These are phyloP conservation scores for Nyctibius bracteatus DNA, from an alignment of 2,113 vertebrate genomes.

Conservation along the genomic window DNA sequence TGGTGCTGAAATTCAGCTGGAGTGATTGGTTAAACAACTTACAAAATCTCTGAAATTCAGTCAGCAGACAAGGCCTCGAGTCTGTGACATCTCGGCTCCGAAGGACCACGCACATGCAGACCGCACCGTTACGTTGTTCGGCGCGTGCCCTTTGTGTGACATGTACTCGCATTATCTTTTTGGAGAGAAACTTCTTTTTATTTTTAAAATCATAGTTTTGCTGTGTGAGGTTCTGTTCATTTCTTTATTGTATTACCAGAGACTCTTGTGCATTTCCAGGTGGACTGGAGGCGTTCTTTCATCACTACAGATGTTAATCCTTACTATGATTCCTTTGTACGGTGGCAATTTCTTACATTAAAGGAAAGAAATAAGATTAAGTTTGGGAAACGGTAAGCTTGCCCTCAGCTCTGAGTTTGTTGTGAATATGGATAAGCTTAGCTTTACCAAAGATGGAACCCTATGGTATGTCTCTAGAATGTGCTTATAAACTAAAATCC, in stretches of 20 bases:
- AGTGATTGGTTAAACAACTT: background rate
- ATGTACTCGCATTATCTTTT: rapidly evolving
- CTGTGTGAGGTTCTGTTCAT: background rate
- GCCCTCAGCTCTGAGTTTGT: background rate
- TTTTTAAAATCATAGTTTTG: background rate
- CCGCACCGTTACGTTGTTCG: background rate
- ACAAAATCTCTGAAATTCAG: background rate
- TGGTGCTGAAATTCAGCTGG: background rate
- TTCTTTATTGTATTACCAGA: background rate
- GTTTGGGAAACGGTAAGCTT: slow-evolving; percentile 92
- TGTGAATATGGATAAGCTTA: background rate
- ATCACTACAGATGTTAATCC: slow-evolving; percentile 95
- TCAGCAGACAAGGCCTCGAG: background rate
- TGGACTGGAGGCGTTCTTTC: slow-evolving; percentile 97
- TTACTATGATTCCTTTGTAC: slow-evolving; percentile 95
- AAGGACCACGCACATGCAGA: background rate
- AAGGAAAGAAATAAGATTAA: slow-evolving; percentile 94
- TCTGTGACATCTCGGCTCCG: background rate
- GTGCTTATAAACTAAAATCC: background rate
- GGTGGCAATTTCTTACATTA: slow-evolving; percentile 91
- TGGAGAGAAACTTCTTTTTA: background rate
- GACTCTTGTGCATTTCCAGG: slow-evolving; percentile 62
- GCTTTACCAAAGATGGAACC: background rate
- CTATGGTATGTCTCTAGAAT: rapidly evolving
- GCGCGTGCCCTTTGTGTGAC: no score